These are phyloP conservation scores for Chaenogobius annularis DNA, from an alignment of 2,113 vertebrate genomes.

Conservation along the genomic window DNA sequence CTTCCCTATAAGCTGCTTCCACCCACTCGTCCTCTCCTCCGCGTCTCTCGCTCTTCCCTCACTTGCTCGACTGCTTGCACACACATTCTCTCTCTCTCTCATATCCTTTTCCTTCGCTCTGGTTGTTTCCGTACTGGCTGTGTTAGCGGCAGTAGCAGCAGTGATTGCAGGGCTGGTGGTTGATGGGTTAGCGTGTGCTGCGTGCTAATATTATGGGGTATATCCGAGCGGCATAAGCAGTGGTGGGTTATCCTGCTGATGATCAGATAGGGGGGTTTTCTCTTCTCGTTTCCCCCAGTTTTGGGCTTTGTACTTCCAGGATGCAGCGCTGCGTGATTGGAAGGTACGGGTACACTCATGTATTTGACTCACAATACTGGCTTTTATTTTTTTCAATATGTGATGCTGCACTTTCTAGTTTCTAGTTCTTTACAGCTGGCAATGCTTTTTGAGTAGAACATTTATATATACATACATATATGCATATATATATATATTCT, in stretches of 20 bases:
- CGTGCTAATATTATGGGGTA: slow-evolving; percentile 52
- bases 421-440: slow-evolving; percentile 8
- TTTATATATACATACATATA: neutral
- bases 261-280: slow-evolving; percentile 53
- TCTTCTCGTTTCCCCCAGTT: slow-evolving; percentile 15
- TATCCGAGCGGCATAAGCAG: slow-evolving; percentile 55
- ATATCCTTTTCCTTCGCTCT: slow-evolving; percentile 20
- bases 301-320: slow-evolving; percentile 47
- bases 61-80: slow-evolving; percentile 33
- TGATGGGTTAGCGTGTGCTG: slow-evolving; percentile 19
- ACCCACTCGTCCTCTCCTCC: slow-evolving; percentile 57
- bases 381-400: slow-evolving; percentile 14
- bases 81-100: slow-evolving; percentile 25
- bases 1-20: slow-evolving; percentile 67
- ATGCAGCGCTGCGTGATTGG: slow-evolving; percentile 71
- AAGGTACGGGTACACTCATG: slow-evolving; percentile 65
- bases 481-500: neutral
- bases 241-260: slow-evolving; percentile 60
- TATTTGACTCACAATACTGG: slow-evolving; percentile 44
- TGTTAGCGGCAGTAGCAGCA: slow-evolving; percentile 16
- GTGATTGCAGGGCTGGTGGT: slow-evolving; percentile 7
- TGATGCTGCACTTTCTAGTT: neutral
- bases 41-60: slow-evolving; percentile 31
- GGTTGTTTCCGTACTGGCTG: slow-evolving; percentile 34
- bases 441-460: slow-evolving; percentile 36